These are phyloP conservation scores for Lepidochrysops patricia DNA, from an alignment of 2,888 invertebrate genomes.

Conservation along the genomic window DNA sequence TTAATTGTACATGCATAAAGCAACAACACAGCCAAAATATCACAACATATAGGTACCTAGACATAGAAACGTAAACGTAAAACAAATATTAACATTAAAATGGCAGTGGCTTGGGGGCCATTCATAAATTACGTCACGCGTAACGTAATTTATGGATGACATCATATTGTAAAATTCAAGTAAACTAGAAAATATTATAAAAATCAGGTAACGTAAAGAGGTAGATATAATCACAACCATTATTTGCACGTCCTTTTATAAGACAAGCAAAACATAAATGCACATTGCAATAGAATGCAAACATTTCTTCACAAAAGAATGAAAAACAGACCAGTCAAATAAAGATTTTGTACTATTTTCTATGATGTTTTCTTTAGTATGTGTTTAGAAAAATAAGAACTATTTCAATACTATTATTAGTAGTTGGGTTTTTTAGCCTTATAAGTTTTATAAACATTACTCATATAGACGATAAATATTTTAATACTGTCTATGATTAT, in stretches of 20 bases:
- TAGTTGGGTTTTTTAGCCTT: background rate
- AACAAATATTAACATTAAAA: background rate
- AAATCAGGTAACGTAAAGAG: slow-evolving; percentile 38
- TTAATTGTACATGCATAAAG: slow-evolving; percentile 7
- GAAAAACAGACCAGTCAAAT: no score
- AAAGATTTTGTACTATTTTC: no score
- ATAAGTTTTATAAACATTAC: no score
- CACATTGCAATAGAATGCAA: no score
- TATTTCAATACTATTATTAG: background rate
- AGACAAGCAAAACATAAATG: background rate
- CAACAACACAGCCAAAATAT: slow-evolving; percentile 14
- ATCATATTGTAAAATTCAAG: background rate
- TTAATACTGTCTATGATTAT: background rate
- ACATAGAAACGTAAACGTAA: background rate
- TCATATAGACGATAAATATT: no score
- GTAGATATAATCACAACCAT: slow-evolving; percentile 31
- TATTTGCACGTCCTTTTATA: background rate
- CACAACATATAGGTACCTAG: slow-evolving; percentile 4
- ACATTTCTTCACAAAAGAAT: no score
- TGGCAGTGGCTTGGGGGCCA: background rate
- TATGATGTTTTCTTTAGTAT: background rate
- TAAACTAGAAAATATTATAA: background rate
- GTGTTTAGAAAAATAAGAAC: background rate
- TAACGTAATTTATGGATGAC: no score
- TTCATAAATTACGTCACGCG: no score